A percentile compares a stretch with the other conserved stretches of the same genome.
Evolutionary conservation across 1,140 invertebrate genomes (phyloP).

Genomic region (Hylaeus anthracinus): DNA sequence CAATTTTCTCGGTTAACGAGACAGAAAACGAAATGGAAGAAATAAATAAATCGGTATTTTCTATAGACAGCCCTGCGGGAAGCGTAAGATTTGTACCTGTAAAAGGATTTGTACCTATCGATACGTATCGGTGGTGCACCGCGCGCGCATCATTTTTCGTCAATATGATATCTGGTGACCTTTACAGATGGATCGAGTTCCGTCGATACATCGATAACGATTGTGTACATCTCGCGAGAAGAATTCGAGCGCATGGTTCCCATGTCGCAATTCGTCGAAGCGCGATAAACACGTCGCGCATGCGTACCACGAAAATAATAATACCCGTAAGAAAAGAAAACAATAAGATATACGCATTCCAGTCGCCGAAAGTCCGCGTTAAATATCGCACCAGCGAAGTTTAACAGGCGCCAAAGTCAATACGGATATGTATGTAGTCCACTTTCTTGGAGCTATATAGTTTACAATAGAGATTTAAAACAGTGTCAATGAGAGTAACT

Average conservation of each 20-base stretch:
- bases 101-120: constrained; percentile 38
- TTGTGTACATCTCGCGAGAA: constrained; percentile 1
- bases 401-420: neutral
- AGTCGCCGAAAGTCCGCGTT: neutral
- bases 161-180: constrained; percentile 54
- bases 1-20: too few species aligned
- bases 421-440: neutral
- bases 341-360: neutral
- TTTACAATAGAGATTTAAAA: constrained; percentile 32
- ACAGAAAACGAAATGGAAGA: neutral
- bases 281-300: neutral
- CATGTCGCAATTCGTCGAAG: neutral
- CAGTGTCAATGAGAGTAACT: constrained; percentile 36
- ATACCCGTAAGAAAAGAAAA: neutral
- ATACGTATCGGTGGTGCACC: constrained; percentile 33
- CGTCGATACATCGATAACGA: constrained; percentile 23
- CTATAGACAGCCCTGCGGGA: too few species aligned
- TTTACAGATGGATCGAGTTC: constrained; percentile 59
- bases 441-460: constrained; percentile 18
- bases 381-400: neutral
- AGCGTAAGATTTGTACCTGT: constrained; percentile 21
- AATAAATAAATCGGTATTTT: neutral
- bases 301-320: neutral
- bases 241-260: constrained; percentile 19
- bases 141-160: constrained; percentile 37